Evolutionary conservation across 2,888 invertebrate species (phyloP), one percentile per base, ranked within the genome.

Genomic region (Ochropleura plecta): DNA sequence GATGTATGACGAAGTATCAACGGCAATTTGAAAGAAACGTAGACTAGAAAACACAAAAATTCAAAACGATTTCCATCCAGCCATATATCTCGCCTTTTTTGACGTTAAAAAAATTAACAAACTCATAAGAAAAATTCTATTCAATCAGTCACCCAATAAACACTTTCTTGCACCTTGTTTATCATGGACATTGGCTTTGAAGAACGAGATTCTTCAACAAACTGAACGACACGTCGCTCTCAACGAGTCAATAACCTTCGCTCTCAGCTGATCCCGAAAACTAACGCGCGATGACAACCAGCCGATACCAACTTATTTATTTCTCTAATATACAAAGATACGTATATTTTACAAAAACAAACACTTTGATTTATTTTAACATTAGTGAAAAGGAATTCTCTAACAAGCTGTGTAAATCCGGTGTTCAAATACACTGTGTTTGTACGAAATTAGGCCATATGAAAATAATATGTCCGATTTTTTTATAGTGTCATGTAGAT

Each of bases 331-430:
- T 46, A 14, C 18, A 40, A 18, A n/a, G 12, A 44, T 14, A 7
- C 8, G 44, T 59, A 64, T 49, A 48, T 51, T 63, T 64, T 16
- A 60, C 46, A 76, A 64, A 75, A 49, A 76, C 16, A 62, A 63
- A 46, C 18, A 79, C 55, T 49, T 60, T 87, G 81, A 88, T 83
- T 83, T 86, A 88, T 86, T 70, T 55, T 46, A 49, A 82, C 86
- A 84, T 82, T 86, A 80, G 70, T 64, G 70, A 69, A 84, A 85
- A 70, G 73, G 78, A 78, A 76, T 88, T 79, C 59, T 77, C 72
- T 79, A 81, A 82, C 82, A 86, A 88, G 78, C 68, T 62, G 60
- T 57, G 69, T 78, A 73, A 87, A 82, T 88, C 86, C 82, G 78
- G 76, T 64, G 65, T 78, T 80, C 73, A 81, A 84, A 88, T 76